Evolutionary conservation across 2,113 vertebrate species (phyloP).

Genomic region (Rana temporaria): DNA sequence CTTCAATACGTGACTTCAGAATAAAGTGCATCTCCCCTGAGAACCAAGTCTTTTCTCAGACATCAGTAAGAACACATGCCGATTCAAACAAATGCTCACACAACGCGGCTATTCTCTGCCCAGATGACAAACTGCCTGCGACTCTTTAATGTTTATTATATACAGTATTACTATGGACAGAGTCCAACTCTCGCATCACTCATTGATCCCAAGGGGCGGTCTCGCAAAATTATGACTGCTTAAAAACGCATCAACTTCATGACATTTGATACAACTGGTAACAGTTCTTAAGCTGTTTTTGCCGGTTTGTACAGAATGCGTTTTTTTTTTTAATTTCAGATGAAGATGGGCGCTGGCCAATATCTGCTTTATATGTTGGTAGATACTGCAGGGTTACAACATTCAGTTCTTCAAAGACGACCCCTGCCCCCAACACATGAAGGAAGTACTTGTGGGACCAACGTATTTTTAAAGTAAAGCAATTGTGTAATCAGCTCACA

Average conservation of each 20-base stretch:
- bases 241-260: background rate
- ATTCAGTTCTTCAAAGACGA: too few species aligned
- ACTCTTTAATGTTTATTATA: slow-evolving; percentile 4
- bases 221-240: background rate
- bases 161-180: background rate
- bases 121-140: background rate
- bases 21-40: background rate
- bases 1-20: slow-evolving; percentile 1
- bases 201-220: background rate
- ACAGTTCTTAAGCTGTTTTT: background rate
- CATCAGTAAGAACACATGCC: background rate
- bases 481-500: too few species aligned
- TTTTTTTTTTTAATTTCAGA: slow-evolving; percentile 11
- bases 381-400: too few species aligned
- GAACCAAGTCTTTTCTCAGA: background rate
- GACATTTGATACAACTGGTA: background rate
- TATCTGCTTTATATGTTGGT: background rate
- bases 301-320: background rate
- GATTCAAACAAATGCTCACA: background rate
- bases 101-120: background rate
- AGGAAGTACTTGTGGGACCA: too few species aligned
- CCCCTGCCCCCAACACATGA: too few species aligned
- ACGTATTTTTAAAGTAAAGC: too few species aligned
- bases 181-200: background rate
- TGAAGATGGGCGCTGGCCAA: background rate